Evolutionary conservation across 2,888 invertebrate genomes (phyloP), one percentile per base, ranked within the genome.

Genomic region (Pycnomerus fuliginosus): DNA sequence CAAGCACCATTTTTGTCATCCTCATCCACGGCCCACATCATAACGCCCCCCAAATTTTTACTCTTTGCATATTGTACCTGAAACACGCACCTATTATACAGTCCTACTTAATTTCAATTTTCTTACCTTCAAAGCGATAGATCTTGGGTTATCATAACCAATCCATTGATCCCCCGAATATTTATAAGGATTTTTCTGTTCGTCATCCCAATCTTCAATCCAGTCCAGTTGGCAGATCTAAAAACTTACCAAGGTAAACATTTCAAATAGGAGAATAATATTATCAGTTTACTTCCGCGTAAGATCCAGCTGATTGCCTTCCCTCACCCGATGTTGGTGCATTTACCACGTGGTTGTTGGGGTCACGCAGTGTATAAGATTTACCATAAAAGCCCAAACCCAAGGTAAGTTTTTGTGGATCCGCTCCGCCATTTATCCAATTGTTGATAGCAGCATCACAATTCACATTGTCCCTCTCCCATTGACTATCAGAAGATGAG

Each of bases 261-360:
- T 11, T n/a, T 3, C 2, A 31, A 31, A 3, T n/a, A 7, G 4
- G 5, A 5, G 3, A 14, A 14, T 5, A 30, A 14, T 3, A 5
- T 30, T 5, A 13, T 13, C 14, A 16, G 7, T 2, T 31, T 15
- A 31, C 31, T 8, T 31, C 31, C n/a, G 8, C n/a, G 31, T 31
- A 31, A 7, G 11, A 7, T 8, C 8, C 11, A 2, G 31, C 16
- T 31, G 3, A 3, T 12, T 12, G 13, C 8, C 12, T n/a, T 14
- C 31, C 32, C 2, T n/a, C 10, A 5, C 22, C 12, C 8, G 58
- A 69, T 1, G 77, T 71, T 0, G 79, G 71, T 0, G 83, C 78
- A 16, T 82, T 78, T 0, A 83, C 67, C 1, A 66, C 71, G 16
- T 76, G 71, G 0, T 66, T 48, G 0, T 52, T 61, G n/a, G 38